Evolutionary conservation across 2,113 vertebrate genomes (phyloP).

Genomic region (Ranitomeya variabilis): DNA sequence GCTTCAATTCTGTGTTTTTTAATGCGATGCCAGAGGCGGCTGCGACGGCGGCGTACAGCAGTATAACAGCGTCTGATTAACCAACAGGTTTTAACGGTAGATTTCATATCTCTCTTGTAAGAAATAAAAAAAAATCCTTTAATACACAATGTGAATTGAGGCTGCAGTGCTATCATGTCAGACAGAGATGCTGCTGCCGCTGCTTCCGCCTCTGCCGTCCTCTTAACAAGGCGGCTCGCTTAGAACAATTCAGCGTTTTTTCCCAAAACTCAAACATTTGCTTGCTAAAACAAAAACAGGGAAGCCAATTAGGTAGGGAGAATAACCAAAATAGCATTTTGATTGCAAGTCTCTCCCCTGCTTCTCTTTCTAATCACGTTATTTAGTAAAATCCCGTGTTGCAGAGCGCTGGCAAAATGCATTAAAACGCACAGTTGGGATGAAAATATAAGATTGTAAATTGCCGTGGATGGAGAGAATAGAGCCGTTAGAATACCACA

Average conservation of each 20-base stretch:
- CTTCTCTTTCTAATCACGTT: constrained; percentile 26
- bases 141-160: constrained; percentile 1
- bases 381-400: constrained; percentile 20
- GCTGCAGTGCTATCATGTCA: constrained; percentile 18
- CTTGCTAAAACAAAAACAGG: constrained; percentile 44
- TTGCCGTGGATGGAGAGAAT: constrained; percentile 30
- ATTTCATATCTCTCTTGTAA: constrained; percentile 50
- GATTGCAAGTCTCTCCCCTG: constrained; percentile 25
- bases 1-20: constrained; percentile 45
- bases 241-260: constrained; percentile 21
- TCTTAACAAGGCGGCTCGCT: constrained; percentile 9
- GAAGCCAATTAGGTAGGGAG: constrained; percentile 29
- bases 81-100: constrained; percentile 37
- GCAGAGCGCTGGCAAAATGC: constrained; percentile 35
- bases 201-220: neutral
- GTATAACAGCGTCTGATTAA: constrained; percentile 38
- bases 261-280: constrained; percentile 21
- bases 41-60: neutral
- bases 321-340: constrained; percentile 40
- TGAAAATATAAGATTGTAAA: constrained; percentile 38
- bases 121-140: constrained; percentile 28
- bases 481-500: constrained; percentile 1
- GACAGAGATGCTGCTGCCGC: neutral
- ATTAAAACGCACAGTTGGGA: constrained; percentile 35
- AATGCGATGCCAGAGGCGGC: constrained; percentile 42